Evolutionary conservation across 2,797 vertebrate species (phyloP).

Genomic region (Lagorchestes hirsutus): DNA sequence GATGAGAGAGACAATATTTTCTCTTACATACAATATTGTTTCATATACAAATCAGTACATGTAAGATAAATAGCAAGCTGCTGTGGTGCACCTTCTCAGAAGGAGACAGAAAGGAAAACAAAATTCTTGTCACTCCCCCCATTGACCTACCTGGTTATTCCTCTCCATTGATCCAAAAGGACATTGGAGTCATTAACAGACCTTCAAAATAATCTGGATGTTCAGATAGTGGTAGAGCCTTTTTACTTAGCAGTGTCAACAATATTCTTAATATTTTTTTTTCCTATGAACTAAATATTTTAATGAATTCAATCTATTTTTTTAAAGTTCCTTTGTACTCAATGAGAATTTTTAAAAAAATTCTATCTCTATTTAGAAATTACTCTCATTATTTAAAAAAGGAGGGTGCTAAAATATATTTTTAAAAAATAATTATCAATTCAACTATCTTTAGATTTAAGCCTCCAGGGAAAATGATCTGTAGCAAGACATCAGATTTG

Average conservation of each 20-base stretch:
- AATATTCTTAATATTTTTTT: background rate
- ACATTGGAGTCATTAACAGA: background rate
- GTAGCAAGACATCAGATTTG: conserved; percentile 79
- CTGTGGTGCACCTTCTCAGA: background rate
- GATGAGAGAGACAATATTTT: background rate
- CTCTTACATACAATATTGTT: too few species aligned
- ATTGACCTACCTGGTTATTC: background rate
- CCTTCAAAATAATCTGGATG: background rate
- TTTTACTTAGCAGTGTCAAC: background rate
- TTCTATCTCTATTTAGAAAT: background rate
- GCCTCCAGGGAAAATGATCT: background rate
- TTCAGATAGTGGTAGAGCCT: background rate
- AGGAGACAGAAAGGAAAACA: background rate
- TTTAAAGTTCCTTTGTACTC: background rate
- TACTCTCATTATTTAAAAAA: background rate
- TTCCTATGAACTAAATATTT: background rate
- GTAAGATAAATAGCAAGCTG: background rate
- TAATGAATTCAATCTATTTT: background rate
- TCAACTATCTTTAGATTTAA: background rate
- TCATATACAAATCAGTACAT: background rate
- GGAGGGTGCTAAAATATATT: background rate
- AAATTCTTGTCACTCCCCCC: background rate
- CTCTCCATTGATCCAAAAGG: background rate
- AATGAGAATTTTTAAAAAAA: background rate
- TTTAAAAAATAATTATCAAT: background rate